phyloP scores from a whole-genome alignment of 2,113 vertebrate species.

The Centropus bengalensis region DNA sequence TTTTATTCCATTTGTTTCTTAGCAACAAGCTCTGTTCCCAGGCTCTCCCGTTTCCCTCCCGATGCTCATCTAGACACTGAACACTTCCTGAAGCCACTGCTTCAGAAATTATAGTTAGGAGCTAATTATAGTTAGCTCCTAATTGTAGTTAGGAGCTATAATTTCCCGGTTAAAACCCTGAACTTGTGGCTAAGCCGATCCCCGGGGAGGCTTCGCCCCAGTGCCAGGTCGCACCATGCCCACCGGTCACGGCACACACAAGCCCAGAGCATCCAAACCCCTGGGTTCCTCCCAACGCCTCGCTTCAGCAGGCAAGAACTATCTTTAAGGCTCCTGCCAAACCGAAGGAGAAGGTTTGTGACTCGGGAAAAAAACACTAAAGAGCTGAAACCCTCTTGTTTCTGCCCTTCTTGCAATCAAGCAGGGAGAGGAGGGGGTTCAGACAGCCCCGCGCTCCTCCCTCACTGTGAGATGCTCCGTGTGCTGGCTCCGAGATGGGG shows the following conservation, averaged over 20 bases:
- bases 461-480: background rate
- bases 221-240: background rate
- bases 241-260: rapidly evolving
- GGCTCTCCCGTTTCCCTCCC: background rate
- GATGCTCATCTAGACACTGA: background rate
- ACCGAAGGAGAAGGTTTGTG: background rate
- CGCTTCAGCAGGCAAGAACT: background rate
- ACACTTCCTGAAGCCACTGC: background rate
- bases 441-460: rapidly evolving
- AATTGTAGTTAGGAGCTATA: background rate
- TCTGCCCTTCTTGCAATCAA: background rate
- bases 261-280: background rate
- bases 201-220: background rate
- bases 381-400: background rate
- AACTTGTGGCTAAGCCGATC: background rate
- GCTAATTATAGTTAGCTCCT: no score
- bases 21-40: constrained; percentile 45
- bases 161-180: background rate
- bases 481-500: no score
- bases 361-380: background rate
- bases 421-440: rapidly evolving
- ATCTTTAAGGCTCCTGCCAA: background rate
- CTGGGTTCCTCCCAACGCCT: background rate
- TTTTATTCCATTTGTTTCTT: background rate
- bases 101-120: background rate